Evolutionary conservation across 2,113 vertebrate genomes (phyloP).

Genomic region (Onychorhynchus coronatus): DNA sequence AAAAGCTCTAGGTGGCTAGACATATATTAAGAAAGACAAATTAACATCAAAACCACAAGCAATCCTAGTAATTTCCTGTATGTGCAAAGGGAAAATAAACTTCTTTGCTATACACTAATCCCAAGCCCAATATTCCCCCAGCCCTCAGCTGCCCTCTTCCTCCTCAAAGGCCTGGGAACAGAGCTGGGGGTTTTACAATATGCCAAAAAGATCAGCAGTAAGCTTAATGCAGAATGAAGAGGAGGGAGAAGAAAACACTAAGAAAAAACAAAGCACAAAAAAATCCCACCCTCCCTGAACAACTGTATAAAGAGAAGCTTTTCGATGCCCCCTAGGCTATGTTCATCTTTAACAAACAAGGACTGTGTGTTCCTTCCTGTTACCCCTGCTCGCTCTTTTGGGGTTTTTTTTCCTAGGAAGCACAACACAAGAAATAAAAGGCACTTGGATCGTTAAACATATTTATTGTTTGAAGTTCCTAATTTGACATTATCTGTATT

Average conservation of each 20-base stretch:
- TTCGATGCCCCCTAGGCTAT: background rate
- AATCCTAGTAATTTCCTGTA: constrained; percentile 33
- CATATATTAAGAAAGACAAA: background rate
- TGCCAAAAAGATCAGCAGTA: background rate
- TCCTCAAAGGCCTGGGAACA: constrained; percentile 13
- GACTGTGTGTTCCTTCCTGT: background rate
- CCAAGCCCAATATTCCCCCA: background rate
- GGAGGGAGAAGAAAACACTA: background rate
- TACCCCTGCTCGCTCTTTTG: background rate
- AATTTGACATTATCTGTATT: background rate
- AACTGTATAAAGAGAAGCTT: background rate
- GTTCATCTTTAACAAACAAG: background rate
- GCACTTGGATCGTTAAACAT: background rate
- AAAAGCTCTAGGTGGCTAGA: background rate
- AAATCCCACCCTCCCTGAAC: fast-evolving
- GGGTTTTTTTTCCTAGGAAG: background rate
- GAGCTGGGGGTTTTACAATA: background rate
- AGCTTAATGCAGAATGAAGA: background rate
- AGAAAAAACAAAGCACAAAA: background rate
- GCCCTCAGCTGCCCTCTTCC: background rate
- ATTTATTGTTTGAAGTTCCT: background rate
- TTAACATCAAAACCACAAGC: background rate
- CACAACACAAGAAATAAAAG: background rate
- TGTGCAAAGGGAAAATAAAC: constrained; percentile 14
- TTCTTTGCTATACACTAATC: constrained; percentile 9